Base-by-base conservation (phyloP, 1,140 invertebrate species). In the Pararge aegeria region DNA sequence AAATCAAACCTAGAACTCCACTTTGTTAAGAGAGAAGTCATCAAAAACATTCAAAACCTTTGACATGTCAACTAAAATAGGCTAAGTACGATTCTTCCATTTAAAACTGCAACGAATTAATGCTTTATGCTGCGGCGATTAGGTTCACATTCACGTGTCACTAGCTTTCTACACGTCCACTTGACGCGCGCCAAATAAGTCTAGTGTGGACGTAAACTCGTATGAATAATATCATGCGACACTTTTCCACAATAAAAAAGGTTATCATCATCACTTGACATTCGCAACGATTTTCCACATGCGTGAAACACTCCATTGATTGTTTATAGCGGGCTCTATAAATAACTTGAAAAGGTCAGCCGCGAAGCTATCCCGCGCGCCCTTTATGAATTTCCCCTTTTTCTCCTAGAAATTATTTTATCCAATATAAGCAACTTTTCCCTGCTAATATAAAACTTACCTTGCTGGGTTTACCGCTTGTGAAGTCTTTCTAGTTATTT, bases 321-420 rank as follows among this genome's bases (percentile, higher is more conserved):
- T 83, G 76, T 80, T 87, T 86, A 78, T 81, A 76, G 70, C 74
- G 63, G 55, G 61, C 34, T 68, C 80, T 88, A 86, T 77, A 73
- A 77, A 86, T 88, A 88, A 71, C 72, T 78, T 71, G 53, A 61
- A 88, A 86, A 86, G 83, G 83, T 86, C 83, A 86, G 72, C 70
- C 76, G 79, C 67, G 73, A 82, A 86, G 75, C 68, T 67, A 71
- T 65, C 66, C 67, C 71, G 78, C 79, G 75, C 79, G 74, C 81
- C 70, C 70, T 78, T 77, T 75, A 70, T 61, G 56, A 75, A 75
- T 70, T 66, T 67, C 38, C 59, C 54, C 24, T 60, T 49, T 37
- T 24, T 37, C 46, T 34, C 16, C 24, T 34, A 10, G 12, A 34
- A 34, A 37, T 15, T 16, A 6, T 10, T 7, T 19, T 27, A 50